Percentiles rank a stretch among this genome's conserved stretches.
Evolutionary conservation across 2,797 vertebrate genomes (phyloP).

Genomic region (Alfaro cultratus): DNA sequence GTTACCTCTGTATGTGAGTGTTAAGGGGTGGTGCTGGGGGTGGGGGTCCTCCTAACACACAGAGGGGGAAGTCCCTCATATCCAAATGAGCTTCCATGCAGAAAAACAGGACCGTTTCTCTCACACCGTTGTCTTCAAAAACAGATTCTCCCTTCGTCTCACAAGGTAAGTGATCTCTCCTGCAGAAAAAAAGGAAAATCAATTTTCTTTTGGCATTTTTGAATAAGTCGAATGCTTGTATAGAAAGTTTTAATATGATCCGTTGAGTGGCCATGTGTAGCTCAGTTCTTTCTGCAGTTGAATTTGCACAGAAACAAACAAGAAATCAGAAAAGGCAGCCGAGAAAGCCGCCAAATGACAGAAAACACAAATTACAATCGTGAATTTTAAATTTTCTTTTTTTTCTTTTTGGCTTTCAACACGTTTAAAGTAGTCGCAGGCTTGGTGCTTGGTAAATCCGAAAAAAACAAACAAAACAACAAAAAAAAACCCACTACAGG

Average conservation of each 20-base stretch:
- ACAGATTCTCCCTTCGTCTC: slow-evolving; percentile 19
- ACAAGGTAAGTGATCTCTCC: slow-evolving; percentile 52
- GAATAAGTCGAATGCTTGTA: neutral
- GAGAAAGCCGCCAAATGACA: neutral
- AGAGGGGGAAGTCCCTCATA: slow-evolving; percentile 65
- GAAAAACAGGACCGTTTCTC: slow-evolving; percentile 26
- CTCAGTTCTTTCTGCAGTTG: neutral
- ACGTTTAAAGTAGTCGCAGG: neutral
- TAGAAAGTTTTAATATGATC: neutral
- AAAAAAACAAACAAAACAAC: neutral
- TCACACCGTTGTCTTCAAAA: slow-evolving; percentile 20
- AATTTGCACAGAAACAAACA: neutral
- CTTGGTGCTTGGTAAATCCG: neutral
- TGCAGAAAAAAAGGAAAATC: neutral
- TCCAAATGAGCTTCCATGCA: slow-evolving; percentile 54
- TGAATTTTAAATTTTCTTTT: neutral
- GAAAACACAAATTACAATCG: neutral
- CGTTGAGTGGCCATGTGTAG: no score
- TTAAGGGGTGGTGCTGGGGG: neutral
- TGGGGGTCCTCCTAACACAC: slow-evolving; percentile 26
- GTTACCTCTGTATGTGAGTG: neutral
- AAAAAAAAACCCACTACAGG: neutral
- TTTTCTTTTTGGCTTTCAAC: neutral
- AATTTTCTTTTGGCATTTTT: neutral
- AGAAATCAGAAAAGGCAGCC: neutral